Evolutionary conservation across 2,888 invertebrate genomes (phyloP).

Genomic region (Acleris emargana): DNA sequence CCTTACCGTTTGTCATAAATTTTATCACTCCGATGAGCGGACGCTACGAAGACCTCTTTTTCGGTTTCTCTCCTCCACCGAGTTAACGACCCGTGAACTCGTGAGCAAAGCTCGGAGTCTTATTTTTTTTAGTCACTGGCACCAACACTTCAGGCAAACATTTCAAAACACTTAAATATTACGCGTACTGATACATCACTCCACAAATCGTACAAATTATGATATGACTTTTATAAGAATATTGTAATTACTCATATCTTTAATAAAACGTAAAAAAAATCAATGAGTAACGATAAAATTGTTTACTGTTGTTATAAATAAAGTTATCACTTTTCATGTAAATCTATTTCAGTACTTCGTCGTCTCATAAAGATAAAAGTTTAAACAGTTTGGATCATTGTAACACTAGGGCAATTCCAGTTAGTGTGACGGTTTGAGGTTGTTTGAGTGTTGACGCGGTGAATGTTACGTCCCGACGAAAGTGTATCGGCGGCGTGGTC

Average conservation of each 20-base stretch:
- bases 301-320: constrained; percentile 44
- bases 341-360: constrained; percentile 43
- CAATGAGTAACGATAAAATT: constrained; percentile 34
- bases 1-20: constrained; percentile 83
- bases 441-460: constrained; percentile 71
- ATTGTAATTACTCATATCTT: constrained; percentile 12
- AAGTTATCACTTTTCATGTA: constrained; percentile 55
- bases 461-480: constrained; percentile 65
- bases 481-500: constrained; percentile 44
- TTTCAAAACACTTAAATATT: constrained; percentile 49
- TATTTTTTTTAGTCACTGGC: constrained; percentile 70
- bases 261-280: constrained; percentile 22
- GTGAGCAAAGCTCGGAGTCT: constrained; percentile 65
- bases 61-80: constrained; percentile 63
- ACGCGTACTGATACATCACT: constrained; percentile 50
- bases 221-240: constrained; percentile 34
- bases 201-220: constrained; percentile 48
- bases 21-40: constrained; percentile 78
- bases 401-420: constrained; percentile 72
- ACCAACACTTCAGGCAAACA: constrained; percentile 64
- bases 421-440: constrained; percentile 67
- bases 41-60: constrained; percentile 68
- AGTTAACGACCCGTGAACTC: constrained; percentile 79
- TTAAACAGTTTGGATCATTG: constrained; percentile 51
- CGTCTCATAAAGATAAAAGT: constrained; percentile 46